A percentile compares a stretch with the other conserved stretches of the same genome.
Evolutionary conservation across 2,113 vertebrate species (phyloP).

Genomic region (Muntiacus muntjak): DNA sequence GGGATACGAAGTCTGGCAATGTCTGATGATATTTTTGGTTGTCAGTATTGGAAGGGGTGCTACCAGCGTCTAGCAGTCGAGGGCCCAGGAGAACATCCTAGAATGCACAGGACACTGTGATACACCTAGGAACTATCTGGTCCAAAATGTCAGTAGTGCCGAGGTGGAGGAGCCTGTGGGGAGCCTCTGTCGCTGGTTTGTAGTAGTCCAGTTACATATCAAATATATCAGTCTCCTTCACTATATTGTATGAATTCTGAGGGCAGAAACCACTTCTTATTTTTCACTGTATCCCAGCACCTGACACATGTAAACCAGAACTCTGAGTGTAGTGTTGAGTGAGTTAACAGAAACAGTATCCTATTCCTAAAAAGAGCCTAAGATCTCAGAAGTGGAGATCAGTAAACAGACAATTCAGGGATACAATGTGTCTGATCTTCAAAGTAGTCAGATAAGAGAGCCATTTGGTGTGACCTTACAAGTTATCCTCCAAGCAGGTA

Average conservation of each 20-base stretch:
- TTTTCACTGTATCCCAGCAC: neutral
- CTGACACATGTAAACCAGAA: neutral
- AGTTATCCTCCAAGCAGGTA: neutral
- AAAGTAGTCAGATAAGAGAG: neutral
- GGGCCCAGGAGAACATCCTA: neutral
- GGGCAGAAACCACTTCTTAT: neutral
- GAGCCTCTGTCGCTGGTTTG: neutral
- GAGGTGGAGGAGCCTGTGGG: accelerated
- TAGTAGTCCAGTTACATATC: neutral
- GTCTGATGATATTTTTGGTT: neutral
- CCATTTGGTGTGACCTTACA: neutral
- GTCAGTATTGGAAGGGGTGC: neutral
- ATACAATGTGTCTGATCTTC: neutral
- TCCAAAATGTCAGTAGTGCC: neutral
- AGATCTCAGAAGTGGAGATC: neutral
- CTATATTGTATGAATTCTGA: neutral
- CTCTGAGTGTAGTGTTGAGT: neutral
- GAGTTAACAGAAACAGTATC: neutral
- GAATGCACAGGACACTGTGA: neutral
- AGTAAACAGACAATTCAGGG: neutral
- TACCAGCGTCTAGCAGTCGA: neutral
- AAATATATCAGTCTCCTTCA: neutral
- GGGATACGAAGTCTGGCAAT: neutral
- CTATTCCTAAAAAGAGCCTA: neutral
- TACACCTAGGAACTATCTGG: neutral